Conservation (phyloP, 2,113 vertebrate species). For the Sphaerodactylus townsendi region DNA sequence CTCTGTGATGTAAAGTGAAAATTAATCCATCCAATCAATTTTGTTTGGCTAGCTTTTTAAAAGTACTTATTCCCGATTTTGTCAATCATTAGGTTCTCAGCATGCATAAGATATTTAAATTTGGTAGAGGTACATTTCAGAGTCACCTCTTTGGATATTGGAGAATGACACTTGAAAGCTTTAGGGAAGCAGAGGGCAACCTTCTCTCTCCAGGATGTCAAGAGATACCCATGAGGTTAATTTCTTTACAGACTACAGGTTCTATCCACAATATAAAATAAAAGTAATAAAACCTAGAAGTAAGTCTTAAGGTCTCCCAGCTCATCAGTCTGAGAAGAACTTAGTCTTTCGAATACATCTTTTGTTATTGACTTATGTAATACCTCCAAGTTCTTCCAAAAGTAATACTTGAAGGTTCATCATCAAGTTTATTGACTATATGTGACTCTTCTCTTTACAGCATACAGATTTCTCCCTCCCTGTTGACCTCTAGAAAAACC, state of each 20-base stretch:
- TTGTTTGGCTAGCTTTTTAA: background rate
- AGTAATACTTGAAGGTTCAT: slow-evolving; percentile 37
- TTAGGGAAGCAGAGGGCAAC: slow-evolving; percentile 15
- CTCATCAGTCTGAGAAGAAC: slow-evolving; percentile 21
- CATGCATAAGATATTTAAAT: background rate
- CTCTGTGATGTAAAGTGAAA: background rate
- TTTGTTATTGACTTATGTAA: slow-evolving; percentile 29
- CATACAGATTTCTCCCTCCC: slow-evolving; percentile 30
- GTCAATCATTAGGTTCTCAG: background rate
- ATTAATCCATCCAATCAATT: background rate
- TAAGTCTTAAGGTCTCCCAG: slow-evolving; percentile 28
- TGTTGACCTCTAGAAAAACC: background rate
- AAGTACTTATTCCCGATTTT: background rate
- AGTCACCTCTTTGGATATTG: slow-evolving; percentile 8
- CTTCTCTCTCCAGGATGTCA: slow-evolving; percentile 25
- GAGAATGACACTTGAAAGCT: background rate
- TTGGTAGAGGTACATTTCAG: background rate
- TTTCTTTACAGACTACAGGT: slow-evolving; percentile 17
- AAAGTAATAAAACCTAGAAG: slow-evolving; percentile 51
- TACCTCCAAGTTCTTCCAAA: slow-evolving; percentile 40
- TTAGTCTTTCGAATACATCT: slow-evolving; percentile 9
- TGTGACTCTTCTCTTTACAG: background rate
- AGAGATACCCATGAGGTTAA: slow-evolving; percentile 36
- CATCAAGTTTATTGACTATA: slow-evolving; percentile 12
- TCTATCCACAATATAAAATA: slow-evolving; percentile 26